A percentile compares a stretch with the other conserved stretches of the same genome.
Evolutionary conservation across 1,140 invertebrate species (phyloP).

Genomic region (Phymorhynchus buccinoides): DNA sequence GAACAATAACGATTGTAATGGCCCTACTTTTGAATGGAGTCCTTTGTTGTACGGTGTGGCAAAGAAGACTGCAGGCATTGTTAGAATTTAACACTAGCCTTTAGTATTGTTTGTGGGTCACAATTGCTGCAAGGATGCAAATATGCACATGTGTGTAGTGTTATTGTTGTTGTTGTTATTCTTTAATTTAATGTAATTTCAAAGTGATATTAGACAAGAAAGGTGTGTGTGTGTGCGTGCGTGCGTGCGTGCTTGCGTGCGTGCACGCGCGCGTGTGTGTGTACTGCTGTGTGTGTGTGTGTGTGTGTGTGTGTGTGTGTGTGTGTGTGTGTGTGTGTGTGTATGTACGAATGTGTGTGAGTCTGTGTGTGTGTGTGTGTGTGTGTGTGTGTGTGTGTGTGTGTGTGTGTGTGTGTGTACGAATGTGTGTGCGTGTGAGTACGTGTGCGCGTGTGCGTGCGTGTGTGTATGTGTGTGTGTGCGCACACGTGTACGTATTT

Average conservation of each 20-base stretch:
- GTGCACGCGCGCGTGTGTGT: not conserved
- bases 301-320: not conserved
- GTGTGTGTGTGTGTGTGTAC: not conserved
- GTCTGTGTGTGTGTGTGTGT: not conserved
- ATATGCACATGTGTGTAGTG: too few relatives aligned
- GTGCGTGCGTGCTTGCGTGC: too few relatives aligned
- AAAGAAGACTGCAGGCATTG: too few relatives aligned
- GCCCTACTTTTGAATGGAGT: too few relatives aligned
- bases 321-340: not conserved
- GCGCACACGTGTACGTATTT: not conserved
- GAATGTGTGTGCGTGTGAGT: constrained; percentile 1
- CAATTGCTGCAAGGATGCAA: too few relatives aligned
- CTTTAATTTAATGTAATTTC: too few relatives aligned
- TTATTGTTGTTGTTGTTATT: too few relatives aligned
- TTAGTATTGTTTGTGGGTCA: too few relatives aligned
- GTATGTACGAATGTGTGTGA: not conserved
- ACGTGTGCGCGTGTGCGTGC: not conserved
- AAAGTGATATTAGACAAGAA: too few relatives aligned
- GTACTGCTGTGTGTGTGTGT: not conserved
- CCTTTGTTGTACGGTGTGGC: too few relatives aligned
- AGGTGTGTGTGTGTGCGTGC: not conserved
- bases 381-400: not conserved
- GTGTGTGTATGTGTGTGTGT: not conserved
- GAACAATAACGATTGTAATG: too few relatives aligned
- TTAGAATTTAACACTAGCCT: too few relatives aligned